Evolutionary conservation across 2,113 vertebrate species (phyloP).

Genomic region (Oncorhynchus kisutch): DNA sequence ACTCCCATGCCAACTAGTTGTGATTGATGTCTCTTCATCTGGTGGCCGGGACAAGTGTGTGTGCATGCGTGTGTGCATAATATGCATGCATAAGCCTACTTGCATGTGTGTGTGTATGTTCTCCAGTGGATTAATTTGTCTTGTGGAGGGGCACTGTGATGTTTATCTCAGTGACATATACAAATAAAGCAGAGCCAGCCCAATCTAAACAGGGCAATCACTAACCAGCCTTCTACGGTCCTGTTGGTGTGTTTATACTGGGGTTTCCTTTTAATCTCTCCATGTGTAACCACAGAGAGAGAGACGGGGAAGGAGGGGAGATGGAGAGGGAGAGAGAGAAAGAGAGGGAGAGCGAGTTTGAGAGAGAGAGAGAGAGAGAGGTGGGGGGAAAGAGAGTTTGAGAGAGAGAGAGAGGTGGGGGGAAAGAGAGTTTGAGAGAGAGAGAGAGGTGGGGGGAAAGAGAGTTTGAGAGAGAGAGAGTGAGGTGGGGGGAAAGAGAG

Average conservation of each 20-base stretch:
- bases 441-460: too few relatives aligned
- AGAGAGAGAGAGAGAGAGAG: too few relatives aligned
- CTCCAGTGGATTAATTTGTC: slow-evolving; percentile 50
- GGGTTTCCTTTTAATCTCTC: slow-evolving; percentile 66
- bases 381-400: too few relatives aligned
- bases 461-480: too few relatives aligned
- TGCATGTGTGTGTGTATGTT: slow-evolving; percentile 71
- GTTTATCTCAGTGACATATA: slow-evolving; percentile 68
- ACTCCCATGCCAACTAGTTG: too few relatives aligned
- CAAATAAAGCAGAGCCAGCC: slow-evolving; percentile 67
- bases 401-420: too few relatives aligned
- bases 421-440: too few relatives aligned
- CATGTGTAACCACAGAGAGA: neutral
- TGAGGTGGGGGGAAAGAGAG: too few relatives aligned
- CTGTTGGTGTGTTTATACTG: slow-evolving; percentile 69
- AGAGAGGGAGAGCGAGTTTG: too few relatives aligned
- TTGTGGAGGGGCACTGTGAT: slow-evolving; percentile 44
- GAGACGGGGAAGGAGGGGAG: too few relatives aligned
- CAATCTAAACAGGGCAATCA: slow-evolving; percentile 65
- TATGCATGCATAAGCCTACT: too few relatives aligned
- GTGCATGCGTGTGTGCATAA: slow-evolving; percentile 80
- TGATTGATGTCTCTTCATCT: slow-evolving; percentile 28
- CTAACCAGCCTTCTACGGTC: slow-evolving; percentile 42
- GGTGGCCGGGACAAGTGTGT: slow-evolving; percentile 65
- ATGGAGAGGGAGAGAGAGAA: too few relatives aligned